Evolutionary conservation across 2,888 invertebrate species (phyloP).

Genomic region (Latrodectus hesperus): DNA sequence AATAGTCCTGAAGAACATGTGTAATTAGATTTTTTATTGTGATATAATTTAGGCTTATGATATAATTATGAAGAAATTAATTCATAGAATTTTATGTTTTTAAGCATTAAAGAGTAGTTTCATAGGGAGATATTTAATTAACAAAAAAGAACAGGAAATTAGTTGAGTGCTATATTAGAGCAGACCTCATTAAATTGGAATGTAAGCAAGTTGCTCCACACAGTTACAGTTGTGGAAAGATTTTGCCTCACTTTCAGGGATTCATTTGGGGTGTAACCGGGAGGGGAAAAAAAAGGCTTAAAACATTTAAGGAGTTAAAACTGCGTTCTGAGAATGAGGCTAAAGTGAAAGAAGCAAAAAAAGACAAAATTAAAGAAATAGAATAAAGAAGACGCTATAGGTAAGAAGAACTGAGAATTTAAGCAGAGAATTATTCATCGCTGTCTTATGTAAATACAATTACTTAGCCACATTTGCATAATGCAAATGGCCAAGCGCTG

Average conservation of each 20-base stretch:
- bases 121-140: too few relatives aligned
- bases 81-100: too few relatives aligned
- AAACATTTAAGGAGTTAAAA: constrained; percentile 59
- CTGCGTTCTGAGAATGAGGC: constrained; percentile 4
- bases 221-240: constrained; percentile 48
- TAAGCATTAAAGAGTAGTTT: too few relatives aligned
- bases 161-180: too few relatives aligned
- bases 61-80: too few relatives aligned
- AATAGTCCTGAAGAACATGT: too few relatives aligned
- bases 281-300: constrained; percentile 46
- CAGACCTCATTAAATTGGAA: too few relatives aligned
- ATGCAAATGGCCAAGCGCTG: constrained; percentile 39
- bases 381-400: constrained; percentile 40
- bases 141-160: too few relatives aligned
- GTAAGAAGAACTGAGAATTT: constrained; percentile 58
- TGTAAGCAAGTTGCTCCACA: too few relatives aligned
- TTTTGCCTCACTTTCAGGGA: constrained; percentile 29
- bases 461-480: constrained; percentile 67
- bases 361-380: constrained; percentile 58
- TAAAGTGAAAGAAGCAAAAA: constrained; percentile 19
- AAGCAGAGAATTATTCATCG: constrained; percentile 67
- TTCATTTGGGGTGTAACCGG: too few relatives aligned
- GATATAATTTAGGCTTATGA: too few relatives aligned
- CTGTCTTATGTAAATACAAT: constrained; percentile 69
- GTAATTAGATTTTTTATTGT: too few relatives aligned